phyloP scores from a whole-genome alignment of 2,888 invertebrate species.

The Masnerella sp. region DNA sequence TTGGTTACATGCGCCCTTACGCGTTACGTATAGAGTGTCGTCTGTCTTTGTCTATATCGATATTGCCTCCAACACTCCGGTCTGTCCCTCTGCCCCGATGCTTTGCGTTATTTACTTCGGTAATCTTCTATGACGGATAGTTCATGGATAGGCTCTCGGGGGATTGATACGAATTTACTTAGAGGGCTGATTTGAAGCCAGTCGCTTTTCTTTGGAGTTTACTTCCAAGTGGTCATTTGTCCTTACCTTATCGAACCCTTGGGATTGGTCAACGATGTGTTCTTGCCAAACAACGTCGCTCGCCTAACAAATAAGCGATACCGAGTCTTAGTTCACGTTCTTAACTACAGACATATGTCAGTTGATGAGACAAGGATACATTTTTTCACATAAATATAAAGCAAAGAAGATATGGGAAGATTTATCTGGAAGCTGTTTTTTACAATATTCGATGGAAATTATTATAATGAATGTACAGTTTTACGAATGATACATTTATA shows the following conservation, averaged over 20 bases:
- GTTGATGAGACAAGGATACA: constrained; percentile 14
- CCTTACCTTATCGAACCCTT: constrained; percentile 75
- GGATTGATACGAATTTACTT: constrained; percentile 77
- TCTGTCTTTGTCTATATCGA: constrained; percentile 33
- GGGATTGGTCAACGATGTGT: constrained; percentile 66
- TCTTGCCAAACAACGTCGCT: constrained; percentile 45
- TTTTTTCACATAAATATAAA: constrained; percentile 29
- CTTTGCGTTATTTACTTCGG: constrained; percentile 72
- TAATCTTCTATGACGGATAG: constrained; percentile 76
- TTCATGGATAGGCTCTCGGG: constrained; percentile 65
- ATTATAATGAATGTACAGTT: too few relatives aligned
- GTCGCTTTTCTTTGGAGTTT: constrained; percentile 70
- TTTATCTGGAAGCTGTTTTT: too few relatives aligned
- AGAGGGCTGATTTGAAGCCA: constrained; percentile 73
- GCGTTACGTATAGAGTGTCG: constrained; percentile 40
- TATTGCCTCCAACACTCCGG: constrained; percentile 26
- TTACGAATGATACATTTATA: too few relatives aligned
- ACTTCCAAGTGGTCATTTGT: constrained; percentile 74
- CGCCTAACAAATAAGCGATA: constrained; percentile 26
- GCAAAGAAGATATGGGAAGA: too few relatives aligned
- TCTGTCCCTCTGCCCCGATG: constrained; percentile 34
- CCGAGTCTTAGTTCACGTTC: constrained; percentile 29
- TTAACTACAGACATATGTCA: constrained; percentile 46
- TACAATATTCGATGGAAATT: too few relatives aligned
- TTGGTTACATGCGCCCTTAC: constrained; percentile 67